phyloP scores from a whole-genome alignment of 1,140 invertebrate species.

The Vanessa tameamea region DNA sequence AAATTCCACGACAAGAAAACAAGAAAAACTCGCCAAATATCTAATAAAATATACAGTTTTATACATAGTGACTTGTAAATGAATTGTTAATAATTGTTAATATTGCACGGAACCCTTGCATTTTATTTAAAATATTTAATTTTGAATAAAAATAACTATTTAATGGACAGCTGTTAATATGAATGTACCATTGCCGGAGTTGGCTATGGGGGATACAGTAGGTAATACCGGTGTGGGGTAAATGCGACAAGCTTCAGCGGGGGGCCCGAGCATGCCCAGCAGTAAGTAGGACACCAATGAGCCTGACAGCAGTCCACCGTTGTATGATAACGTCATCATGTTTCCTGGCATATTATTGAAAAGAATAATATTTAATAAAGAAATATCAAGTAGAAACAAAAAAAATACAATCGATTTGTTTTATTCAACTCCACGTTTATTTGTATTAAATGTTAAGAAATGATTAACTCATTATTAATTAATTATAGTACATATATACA shows the following conservation, averaged over 20 bases:
- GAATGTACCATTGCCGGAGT: conserved; percentile 47
- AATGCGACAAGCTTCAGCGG: conserved; percentile 60
- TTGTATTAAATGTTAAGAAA: too few species aligned
- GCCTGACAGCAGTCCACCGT: conserved; percentile 90
- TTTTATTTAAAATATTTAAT: not conserved
- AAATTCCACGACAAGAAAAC: too few species aligned
- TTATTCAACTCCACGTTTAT: too few species aligned
- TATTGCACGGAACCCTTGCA: not conserved
- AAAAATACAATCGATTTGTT: too few species aligned
- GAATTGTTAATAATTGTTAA: not conserved
- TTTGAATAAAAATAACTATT: conserved; percentile 12
- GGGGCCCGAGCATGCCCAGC: conserved; percentile 86
- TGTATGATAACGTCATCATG: conserved; percentile 96
- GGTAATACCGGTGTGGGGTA: conserved; percentile 64
- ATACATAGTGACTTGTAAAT: too few species aligned
- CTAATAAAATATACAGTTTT: too few species aligned
- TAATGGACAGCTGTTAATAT: conserved; percentile 34
- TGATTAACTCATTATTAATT: not conserved
- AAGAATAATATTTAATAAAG: not conserved
- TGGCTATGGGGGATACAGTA: conserved; percentile 53
- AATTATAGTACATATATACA: not conserved
- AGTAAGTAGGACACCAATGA: conserved; percentile 91
- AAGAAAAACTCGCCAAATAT: too few species aligned
- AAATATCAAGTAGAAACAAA: not conserved
- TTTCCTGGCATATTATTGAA: conserved; percentile 84